Base-by-base conservation (phyloP, 1,140 invertebrate genomes). In the Caenorhabditis briggsae region DNA sequence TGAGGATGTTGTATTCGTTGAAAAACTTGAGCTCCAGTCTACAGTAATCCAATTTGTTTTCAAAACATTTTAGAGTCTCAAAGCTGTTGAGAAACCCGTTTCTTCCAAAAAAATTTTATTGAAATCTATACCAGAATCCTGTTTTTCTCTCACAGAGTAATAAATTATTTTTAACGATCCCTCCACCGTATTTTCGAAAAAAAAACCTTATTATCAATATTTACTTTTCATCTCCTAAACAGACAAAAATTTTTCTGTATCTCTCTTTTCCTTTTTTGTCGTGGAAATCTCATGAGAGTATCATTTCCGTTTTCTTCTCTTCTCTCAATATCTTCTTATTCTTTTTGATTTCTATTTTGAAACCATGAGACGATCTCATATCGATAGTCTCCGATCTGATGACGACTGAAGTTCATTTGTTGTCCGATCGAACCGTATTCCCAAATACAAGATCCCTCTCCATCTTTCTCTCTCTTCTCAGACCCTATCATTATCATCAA, bases 371-470 rank as follows among this genome's bases (percentile, higher is more conserved):
- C 70, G 70, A 78, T 78, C 70, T 78, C 70, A n/a, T 50, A 78
- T 78, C 70, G 70, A 78, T 78, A 78, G n/a, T 78, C 70, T 78
- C 70, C 70, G 70, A 50, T 78, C 70, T 78, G 70, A 78, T 78
- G 70, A 78, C 70, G 70, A 78, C 70, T 50, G 70, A 78, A 78
- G 70, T 78, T 78, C 70, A 78, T 78, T 41, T 78, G 70, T 78
- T 78, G 70, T 78, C 70, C 70, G 70, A 78, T 23, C 14, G 46
- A 78, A 78, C 70, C 43, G 50, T 78, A 53, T 78, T 78, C 70
- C 46, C 50, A 53, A 23, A 18, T 50, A 8, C 6, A 25, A n/a
- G 46, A 78, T 78, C 70, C 46, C 70, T 23, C 11, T 25, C 64
- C 64, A 18, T 46, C 56, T 61, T 20, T 50, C 23, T 48, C 16